Percentiles rank a stretch among this genome's conserved stretches.
phyloP scores from a whole-genome alignment of 2,888 invertebrate species.

The Ephialtes manifestator region DNA sequence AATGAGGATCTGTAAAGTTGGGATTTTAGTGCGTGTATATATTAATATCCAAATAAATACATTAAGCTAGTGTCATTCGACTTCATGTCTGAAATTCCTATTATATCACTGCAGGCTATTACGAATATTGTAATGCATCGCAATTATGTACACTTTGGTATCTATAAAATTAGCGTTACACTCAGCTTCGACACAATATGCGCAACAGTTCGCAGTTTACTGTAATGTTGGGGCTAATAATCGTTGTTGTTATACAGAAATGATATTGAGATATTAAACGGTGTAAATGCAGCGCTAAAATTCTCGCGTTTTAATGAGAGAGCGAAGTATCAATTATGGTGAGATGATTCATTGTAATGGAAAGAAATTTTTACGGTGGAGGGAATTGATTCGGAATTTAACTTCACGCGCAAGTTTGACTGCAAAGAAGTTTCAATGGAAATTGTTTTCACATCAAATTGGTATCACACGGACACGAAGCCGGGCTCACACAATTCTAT shows the following conservation, averaged over 20 bases:
- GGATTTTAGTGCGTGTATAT: conserved; percentile 3
- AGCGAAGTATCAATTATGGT: neutral
- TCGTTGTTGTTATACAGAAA: neutral
- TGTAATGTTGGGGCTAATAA: conserved; percentile 21
- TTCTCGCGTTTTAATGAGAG: neutral
- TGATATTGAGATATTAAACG: conserved; percentile 20
- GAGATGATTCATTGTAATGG: neutral
- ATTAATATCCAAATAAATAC: neutral
- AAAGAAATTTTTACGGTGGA: neutral
- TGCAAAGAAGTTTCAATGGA: too few species aligned
- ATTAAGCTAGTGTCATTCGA: neutral
- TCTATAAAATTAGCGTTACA: conserved; percentile 30
- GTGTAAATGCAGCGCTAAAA: neutral
- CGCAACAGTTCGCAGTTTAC: conserved; percentile 29
- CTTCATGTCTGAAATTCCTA: neutral
- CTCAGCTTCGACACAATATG: neutral
- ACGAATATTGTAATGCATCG: neutral
- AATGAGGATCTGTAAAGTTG: neutral
- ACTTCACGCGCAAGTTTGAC: too few species aligned
- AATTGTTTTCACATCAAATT: too few species aligned
- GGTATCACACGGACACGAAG: conserved; percentile 51
- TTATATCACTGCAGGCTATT: neutral
- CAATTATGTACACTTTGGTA: neutral
- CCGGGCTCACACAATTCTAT: conserved; percentile 34
- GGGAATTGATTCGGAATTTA: conserved; percentile 9